These are phyloP conservation scores for Pollenia labialis DNA, from an alignment of 2,888 invertebrate genomes.

Conservation along the genomic window DNA sequence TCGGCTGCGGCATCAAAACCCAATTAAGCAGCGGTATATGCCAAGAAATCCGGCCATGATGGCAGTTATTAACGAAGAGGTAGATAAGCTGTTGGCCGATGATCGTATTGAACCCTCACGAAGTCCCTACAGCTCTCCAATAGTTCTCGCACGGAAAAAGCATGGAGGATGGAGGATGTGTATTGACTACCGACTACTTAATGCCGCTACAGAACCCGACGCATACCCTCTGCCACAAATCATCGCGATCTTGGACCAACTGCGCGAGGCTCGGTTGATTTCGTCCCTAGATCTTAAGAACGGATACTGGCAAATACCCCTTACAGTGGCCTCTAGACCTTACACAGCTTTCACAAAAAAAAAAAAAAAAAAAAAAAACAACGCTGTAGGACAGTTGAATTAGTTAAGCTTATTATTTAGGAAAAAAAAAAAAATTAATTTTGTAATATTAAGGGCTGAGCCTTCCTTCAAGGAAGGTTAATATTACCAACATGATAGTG, in stretches of 20 bases:
- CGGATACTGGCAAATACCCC: conserved; percentile 60
- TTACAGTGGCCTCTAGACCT: background rate
- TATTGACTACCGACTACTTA: conserved; percentile 55
- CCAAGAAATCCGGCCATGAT: conserved; percentile 63
- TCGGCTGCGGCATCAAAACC: background rate
- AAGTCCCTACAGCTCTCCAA: conserved; percentile 59
- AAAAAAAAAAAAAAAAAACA: too few relatives aligned
- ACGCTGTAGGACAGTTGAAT: too few relatives aligned
- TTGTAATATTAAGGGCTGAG: too few relatives aligned
- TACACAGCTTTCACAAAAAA: conserved; percentile 40
- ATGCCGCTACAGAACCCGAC: conserved; percentile 35
- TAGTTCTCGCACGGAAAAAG: conserved; percentile 58
- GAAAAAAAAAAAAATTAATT: too few relatives aligned
- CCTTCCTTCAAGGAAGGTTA: too few relatives aligned
- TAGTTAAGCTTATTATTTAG: too few relatives aligned
- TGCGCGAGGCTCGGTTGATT: conserved; percentile 37
- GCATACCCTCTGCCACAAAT: conserved; percentile 53
- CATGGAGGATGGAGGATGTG: conserved; percentile 57
- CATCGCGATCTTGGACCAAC: conserved; percentile 33
- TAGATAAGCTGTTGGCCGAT: conserved; percentile 35
- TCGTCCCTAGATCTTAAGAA: conserved; percentile 43
- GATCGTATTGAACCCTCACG: conserved; percentile 49
- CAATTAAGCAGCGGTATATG: conserved; percentile 59
- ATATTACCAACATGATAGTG: too few relatives aligned
- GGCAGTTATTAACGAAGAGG: conserved; percentile 43